Conservation (phyloP, 2,888 invertebrate species). For the Choreutis nemorana region DNA sequence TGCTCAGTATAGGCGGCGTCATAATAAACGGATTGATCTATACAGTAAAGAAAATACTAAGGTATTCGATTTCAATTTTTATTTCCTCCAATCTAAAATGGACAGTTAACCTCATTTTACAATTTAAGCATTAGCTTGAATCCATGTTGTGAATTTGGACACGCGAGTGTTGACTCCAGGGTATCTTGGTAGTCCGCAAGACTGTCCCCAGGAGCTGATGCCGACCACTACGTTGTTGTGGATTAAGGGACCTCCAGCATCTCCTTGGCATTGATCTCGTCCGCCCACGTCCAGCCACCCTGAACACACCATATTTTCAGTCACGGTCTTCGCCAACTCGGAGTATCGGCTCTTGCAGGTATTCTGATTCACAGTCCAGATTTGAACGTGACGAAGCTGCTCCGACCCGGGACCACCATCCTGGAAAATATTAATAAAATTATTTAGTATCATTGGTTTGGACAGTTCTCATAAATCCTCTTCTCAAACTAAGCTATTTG, state of each 20-base stretch:
- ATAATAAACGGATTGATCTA: no score
- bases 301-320: slow-evolving; percentile 26
- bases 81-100: no score
- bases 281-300: slow-evolving; percentile 33
- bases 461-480: no score
- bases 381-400: slow-evolving; percentile 22
- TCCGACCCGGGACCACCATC: slow-evolving; percentile 15
- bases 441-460: no score
- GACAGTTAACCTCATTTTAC: no score
- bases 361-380: slow-evolving; percentile 23
- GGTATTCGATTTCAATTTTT: no score
- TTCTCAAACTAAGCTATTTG: no score
- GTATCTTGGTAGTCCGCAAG: slow-evolving; percentile 20
- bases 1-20: no score
- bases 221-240: slow-evolving; percentile 28
- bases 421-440: slow-evolving; percentile 17
- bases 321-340: slow-evolving; percentile 13
- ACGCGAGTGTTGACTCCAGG: slow-evolving; percentile 34
- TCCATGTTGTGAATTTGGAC: slow-evolving; percentile 25
- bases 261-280: slow-evolving; percentile 40
- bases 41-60: no score
- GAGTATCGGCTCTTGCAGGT: slow-evolving; percentile 20
- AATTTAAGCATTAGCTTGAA: slow-evolving; percentile 20
- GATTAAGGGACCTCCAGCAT: slow-evolving; percentile 33
- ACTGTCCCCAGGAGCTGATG: slow-evolving; percentile 25